A percentile compares a stretch with the other conserved stretches of the same genome.
Evolutionary conservation across 1,140 invertebrate species (phyloP).

Genomic region (Drosophila triauraria): DNA sequence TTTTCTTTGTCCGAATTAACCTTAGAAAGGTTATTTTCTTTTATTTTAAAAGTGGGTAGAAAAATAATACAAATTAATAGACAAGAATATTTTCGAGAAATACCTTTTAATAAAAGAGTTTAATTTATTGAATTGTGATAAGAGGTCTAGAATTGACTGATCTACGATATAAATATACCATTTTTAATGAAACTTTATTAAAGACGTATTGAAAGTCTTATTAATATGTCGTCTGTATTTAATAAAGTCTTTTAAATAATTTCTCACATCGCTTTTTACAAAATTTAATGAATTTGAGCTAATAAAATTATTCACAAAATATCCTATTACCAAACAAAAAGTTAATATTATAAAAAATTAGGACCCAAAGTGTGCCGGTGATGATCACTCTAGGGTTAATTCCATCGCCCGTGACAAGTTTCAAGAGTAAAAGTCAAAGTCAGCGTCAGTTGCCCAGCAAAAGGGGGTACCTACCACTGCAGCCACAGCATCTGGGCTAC

Average conservation of each 20-base stretch:
- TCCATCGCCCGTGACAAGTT: constrained; percentile 11
- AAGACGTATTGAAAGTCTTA: no score
- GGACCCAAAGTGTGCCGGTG: no score
- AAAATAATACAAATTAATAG: neutral
- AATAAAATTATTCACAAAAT: neutral
- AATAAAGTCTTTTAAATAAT: no score
- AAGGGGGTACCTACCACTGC: neutral
- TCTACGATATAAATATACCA: no score
- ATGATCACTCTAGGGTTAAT: constrained; percentile 13
- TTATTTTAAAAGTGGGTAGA: neutral
- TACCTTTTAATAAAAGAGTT: neutral
- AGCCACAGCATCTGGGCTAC: constrained; percentile 35
- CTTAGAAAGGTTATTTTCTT: neutral
- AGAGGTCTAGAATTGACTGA: no score
- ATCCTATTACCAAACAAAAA: no score
- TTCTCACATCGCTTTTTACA: neutral
- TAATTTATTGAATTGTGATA: neutral
- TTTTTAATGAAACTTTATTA: no score
- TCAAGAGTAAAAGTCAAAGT: constrained; percentile 42
- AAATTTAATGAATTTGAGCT: neutral
- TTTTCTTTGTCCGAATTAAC: constrained; percentile 1
- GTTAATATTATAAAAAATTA: no score
- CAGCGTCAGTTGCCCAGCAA: constrained; percentile 9
- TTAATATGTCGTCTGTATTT: no score
- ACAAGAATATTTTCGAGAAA: neutral